phyloP scores from a whole-genome alignment of 92 coral and sea anemone species.

The Phenganax marumi region DNA sequence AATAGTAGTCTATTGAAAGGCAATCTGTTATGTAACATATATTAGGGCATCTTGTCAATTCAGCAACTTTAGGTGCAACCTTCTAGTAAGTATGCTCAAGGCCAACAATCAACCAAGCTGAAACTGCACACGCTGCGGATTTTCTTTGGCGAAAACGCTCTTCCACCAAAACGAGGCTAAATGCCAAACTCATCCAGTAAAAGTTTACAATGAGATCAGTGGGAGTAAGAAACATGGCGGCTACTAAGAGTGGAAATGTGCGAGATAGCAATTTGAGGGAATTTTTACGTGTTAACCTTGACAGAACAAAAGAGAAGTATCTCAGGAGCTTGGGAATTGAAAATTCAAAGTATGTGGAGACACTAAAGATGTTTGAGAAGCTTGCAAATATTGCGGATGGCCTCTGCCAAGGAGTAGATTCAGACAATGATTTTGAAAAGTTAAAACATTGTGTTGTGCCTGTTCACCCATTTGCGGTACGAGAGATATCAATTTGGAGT shows the following conservation, averaged over 20 bases:
- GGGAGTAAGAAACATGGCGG: neutral
- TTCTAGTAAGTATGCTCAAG: too few relatives aligned
- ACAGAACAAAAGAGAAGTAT: neutral
- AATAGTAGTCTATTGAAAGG: too few relatives aligned
- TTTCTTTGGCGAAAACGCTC: neutral
- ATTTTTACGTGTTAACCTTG: neutral
- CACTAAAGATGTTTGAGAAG: neutral
- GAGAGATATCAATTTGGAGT: neutral
- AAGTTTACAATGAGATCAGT: neutral
- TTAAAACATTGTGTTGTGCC: neutral
- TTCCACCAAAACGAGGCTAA: neutral
- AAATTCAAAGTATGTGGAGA: neutral
- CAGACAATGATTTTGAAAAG: neutral
- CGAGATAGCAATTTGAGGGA: neutral
- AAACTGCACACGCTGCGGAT: neutral
- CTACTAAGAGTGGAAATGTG: slow-evolving; percentile 2
- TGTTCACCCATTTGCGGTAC: neutral
- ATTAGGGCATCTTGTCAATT: too few relatives aligned
- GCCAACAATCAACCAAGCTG: too few relatives aligned
- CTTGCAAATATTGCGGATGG: neutral
- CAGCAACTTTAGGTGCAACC: too few relatives aligned
- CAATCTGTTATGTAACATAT: too few relatives aligned
- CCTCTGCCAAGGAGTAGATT: neutral
- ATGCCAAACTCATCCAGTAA: neutral
- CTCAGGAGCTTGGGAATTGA: slow-evolving; percentile 16